Evolutionary conservation across 2,113 vertebrate species (phyloP).

Genomic region (Crotalus horridus): DNA sequence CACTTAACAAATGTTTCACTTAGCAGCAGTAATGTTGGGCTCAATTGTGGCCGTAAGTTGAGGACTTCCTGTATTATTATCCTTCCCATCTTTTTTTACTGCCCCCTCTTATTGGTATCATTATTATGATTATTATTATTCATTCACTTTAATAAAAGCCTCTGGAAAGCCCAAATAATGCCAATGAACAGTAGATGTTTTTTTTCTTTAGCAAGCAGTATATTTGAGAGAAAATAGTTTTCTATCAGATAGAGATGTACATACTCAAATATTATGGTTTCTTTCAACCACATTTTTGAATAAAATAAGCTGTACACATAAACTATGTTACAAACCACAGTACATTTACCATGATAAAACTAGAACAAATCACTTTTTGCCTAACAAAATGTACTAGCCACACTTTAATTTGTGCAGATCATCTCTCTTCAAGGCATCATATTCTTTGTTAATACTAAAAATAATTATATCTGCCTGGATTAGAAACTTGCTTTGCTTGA

Average conservation of each 20-base stretch:
- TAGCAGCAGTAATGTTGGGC: no score
- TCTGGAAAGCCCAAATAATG: background rate
- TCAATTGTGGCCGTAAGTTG: no score
- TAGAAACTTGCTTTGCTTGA: background rate
- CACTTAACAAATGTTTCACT: no score
- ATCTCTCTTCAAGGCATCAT: background rate
- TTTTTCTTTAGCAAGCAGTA: background rate
- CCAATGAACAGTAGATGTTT: background rate
- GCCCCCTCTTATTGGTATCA: no score
- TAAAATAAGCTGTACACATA: background rate
- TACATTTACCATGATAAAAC: background rate
- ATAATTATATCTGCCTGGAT: background rate
- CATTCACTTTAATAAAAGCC: background rate
- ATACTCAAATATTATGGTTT: background rate
- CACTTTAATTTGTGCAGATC: background rate
- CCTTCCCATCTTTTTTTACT: no score
- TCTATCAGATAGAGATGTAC: background rate
- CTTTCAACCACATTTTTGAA: background rate
- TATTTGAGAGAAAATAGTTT: background rate
- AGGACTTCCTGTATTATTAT: no score
- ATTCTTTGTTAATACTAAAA: background rate
- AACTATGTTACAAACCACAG: background rate
- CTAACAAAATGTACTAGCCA: background rate
- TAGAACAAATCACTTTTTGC: background rate
- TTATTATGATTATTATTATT: background rate